Evolutionary conservation across 2,113 vertebrate species (phyloP), one percentile per base, ranked within the genome.

Genomic region (Cromileptes altivelis): DNA sequence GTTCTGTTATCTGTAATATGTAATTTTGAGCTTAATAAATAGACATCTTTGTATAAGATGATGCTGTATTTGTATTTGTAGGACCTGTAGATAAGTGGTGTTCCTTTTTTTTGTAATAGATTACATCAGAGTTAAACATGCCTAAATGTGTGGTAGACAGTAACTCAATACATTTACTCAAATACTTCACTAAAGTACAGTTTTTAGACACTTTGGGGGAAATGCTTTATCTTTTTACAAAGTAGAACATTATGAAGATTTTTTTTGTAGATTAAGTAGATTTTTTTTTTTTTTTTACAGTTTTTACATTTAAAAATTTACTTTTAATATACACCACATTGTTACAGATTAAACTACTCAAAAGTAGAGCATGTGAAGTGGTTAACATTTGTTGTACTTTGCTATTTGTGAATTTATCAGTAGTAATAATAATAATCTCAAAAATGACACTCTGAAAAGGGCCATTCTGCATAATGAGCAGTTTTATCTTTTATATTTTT

Each of bases 21-120:
- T 13, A 52, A 6, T 30, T 58, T 10, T 84, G 4, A 77, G 63
- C 19, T 77, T 53, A 82, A 74, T 88, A 87, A 91, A 87, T 8
- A 60, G 60, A 0, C 49, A 21, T 53, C 15, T 72, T 76, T 70
- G 13, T 80, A 68, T 60, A 47, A 25, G 4, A 42, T 71, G 0
- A 49, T 49, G 23, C 15, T 62, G 17, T 30, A 5, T 30, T 6
- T 2, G 9, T 62, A 13, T 73, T 76, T 81, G 4, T 53, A 21
- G 78, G 0, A 0, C 65, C 13, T 23, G 19, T 4, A 67, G 37
- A 75, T 67, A 52, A 64, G 6, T 13, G 5, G 42, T 61, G 10
- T n/a, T 37, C 1, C 4, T 4, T n/a, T 30, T 60, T 45, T 69
- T 30, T 55, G 21, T 14, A 21, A 21, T n/a, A 23, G 13, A 30